Conservation (phyloP, 2,113 vertebrate species). For the Camelus dromedarius region DNA sequence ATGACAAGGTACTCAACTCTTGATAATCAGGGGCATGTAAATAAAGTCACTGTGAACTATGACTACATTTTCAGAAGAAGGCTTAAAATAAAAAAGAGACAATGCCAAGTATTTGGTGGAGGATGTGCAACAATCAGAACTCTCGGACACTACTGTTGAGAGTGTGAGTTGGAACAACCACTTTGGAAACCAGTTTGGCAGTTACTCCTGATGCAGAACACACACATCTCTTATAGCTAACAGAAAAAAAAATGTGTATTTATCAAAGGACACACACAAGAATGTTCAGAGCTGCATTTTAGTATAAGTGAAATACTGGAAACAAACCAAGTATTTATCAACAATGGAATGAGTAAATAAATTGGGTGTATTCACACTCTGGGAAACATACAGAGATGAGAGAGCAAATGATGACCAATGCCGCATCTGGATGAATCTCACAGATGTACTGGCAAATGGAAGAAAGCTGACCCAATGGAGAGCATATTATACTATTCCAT, state of each 20-base stretch:
- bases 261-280: not conserved
- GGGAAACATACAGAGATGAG: not conserved
- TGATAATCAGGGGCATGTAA: not conserved
- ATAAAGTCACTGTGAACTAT: not conserved
- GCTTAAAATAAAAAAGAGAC: not conserved
- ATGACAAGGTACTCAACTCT: not conserved
- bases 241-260: not conserved
- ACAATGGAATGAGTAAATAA: not conserved
- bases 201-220: not conserved
- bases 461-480: not conserved
- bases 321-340: not conserved
- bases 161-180: not conserved
- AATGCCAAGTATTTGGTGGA: not conserved
- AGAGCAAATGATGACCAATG: not conserved
- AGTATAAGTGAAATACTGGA: not conserved
- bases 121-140: not conserved
- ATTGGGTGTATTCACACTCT: not conserved
- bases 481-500: not conserved
- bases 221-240: not conserved
- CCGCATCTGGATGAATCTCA: not conserved
- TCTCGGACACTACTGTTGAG: not conserved
- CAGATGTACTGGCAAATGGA: not conserved
- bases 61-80: not conserved
- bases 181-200: not conserved
- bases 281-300: conserved; percentile 31